These are phyloP conservation scores for Protobothrops mucrosquamatus DNA, from an alignment of 2,113 vertebrate genomes.

Conservation along the genomic window DNA sequence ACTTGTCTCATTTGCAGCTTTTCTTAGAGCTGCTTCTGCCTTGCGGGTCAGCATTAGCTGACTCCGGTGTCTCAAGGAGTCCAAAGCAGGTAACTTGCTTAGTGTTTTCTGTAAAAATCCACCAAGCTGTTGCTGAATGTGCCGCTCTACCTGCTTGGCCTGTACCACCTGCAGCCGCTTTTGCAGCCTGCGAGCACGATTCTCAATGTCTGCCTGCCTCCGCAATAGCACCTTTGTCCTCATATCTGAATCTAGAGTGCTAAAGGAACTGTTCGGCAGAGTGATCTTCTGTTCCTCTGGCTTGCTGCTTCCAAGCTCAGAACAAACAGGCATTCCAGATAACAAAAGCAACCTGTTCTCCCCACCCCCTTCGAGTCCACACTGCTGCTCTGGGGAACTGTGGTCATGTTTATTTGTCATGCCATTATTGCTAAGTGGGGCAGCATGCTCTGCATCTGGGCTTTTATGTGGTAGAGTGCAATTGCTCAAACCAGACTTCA, in stretches of 20 bases:
- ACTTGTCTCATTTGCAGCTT: constrained; percentile 74
- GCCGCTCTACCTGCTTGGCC: constrained; percentile 96
- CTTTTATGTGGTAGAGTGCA: constrained; percentile 79
- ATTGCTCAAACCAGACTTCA: constrained; percentile 77
- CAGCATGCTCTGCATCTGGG: constrained; percentile 67
- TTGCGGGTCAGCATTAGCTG: constrained; percentile 80
- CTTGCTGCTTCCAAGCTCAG: constrained; percentile 62
- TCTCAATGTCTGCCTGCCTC: constrained; percentile 89
- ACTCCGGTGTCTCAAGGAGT: constrained; percentile 71
- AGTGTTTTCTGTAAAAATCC: constrained; percentile 89
- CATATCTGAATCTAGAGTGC: constrained; percentile 78
- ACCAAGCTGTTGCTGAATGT: constrained; percentile 93
- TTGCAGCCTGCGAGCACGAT: constrained; percentile 84
- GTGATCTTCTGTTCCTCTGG: constrained; percentile 72
- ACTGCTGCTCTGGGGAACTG: constrained; percentile 64
- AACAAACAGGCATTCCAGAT: constrained; percentile 40
- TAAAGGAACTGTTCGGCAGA: constrained; percentile 57
- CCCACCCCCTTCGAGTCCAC: constrained; percentile 62
- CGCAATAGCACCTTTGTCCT: constrained; percentile 82
- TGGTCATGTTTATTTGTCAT: constrained; percentile 70
- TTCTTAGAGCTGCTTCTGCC: constrained; percentile 77
- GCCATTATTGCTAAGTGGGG: constrained; percentile 75
- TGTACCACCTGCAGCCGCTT: constrained; percentile 97
- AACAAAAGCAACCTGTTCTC: constrained; percentile 53
- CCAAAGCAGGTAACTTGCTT: constrained; percentile 77